phyloP scores from a whole-genome alignment of 2,888 invertebrate genomes.

The Dryomyza anilis region DNA sequence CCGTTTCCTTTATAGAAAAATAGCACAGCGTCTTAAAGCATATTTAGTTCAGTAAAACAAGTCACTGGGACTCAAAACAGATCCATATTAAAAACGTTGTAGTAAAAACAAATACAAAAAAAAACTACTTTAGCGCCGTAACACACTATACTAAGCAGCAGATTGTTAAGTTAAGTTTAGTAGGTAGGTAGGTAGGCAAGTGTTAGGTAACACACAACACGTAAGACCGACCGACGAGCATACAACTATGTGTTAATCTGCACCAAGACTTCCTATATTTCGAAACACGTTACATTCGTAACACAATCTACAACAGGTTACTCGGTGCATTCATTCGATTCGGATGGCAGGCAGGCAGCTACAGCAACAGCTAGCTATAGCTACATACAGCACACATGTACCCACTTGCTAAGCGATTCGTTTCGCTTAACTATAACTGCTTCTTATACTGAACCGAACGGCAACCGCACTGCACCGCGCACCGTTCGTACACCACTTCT shows the following conservation, averaged over 20 bases:
- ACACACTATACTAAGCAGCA: background rate
- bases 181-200: constrained; percentile 29
- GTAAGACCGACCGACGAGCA: constrained; percentile 38
- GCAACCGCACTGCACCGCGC: no score
- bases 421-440: no score
- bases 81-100: background rate
- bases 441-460: background rate
- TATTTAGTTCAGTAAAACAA: constrained; percentile 10
- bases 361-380: no score
- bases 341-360: constrained; percentile 19
- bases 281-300: constrained; percentile 60
- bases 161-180: constrained; percentile 5
- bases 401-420: background rate
- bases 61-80: background rate
- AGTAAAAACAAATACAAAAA: background rate
- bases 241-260: constrained; percentile 22
- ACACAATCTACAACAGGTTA: constrained; percentile 54
- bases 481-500: background rate
- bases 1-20: no score
- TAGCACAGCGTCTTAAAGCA: no score
- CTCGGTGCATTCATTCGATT: constrained; percentile 37
- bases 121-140: background rate
- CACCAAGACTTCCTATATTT: constrained; percentile 56
- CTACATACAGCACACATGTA: constrained; percentile 22
- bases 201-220: constrained; percentile 43